These are phyloP conservation scores for Notodonta ziczac DNA, from an alignment of 2,888 invertebrate species.

Conservation along the genomic window DNA sequence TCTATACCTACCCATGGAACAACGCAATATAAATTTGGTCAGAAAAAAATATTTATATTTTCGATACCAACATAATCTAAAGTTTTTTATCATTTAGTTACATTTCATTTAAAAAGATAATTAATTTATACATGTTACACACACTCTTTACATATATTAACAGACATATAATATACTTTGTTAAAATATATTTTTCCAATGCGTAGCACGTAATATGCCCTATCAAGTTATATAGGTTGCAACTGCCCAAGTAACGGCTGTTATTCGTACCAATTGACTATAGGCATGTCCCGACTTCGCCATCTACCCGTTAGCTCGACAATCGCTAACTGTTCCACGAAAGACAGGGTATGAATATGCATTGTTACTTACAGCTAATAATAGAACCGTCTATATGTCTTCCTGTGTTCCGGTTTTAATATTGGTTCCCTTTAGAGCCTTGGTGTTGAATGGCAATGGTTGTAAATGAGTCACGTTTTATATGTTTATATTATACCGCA, in stretches of 20 bases:
- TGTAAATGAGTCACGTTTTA: no score
- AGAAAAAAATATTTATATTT: no score
- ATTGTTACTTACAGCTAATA: slow-evolving; percentile 4
- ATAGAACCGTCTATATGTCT: slow-evolving; percentile 5
- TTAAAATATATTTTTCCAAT: background rate
- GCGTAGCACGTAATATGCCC: slow-evolving; percentile 11
- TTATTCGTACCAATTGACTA: slow-evolving; percentile 24
- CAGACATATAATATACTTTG: background rate
- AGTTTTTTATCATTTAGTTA: no score
- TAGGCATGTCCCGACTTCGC: slow-evolving; percentile 4
- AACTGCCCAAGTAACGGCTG: background rate
- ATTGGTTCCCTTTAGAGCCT: background rate
- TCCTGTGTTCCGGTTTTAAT: slow-evolving; percentile 5
- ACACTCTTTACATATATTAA: no score
- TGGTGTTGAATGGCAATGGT: no score
- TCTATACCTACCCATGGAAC: no score
- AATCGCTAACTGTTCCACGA: slow-evolving; percentile 12
- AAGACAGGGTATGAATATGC: background rate
- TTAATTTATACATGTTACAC: no score
- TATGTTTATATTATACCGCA: no score
- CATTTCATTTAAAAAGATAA: no score
- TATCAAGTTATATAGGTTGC: slow-evolving; percentile 29
- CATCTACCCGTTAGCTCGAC: slow-evolving; percentile 17
- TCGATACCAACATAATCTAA: no score
- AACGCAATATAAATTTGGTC: no score